Evolutionary conservation across 1,140 invertebrate species (phyloP).

Genomic region (Agrypnia vestita): DNA sequence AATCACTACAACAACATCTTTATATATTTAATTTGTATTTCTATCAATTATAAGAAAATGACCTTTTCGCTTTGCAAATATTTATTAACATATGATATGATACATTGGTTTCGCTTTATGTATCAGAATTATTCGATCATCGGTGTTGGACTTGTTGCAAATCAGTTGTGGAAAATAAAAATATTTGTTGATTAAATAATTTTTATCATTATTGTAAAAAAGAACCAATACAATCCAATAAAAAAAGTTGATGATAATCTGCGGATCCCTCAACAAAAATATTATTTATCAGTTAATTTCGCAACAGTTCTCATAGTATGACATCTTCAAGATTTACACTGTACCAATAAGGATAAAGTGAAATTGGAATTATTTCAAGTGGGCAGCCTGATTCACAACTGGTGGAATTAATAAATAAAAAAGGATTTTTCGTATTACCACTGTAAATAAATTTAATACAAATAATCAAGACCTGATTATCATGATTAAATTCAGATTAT

Average conservation of each 20-base stretch:
- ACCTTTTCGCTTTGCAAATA: too few relatives aligned
- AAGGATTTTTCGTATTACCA: too few relatives aligned
- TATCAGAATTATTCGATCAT: too few relatives aligned
- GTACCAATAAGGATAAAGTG: background rate
- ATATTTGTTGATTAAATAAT: conserved; percentile 20
- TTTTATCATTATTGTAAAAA: conserved; percentile 35
- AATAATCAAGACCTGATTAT: background rate
- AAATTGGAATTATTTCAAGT: conserved; percentile 13
- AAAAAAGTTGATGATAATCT: conserved; percentile 20
- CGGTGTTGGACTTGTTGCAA: too few relatives aligned
- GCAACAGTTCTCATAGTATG: too few relatives aligned
- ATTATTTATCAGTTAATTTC: background rate
- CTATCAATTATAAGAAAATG: too few relatives aligned
- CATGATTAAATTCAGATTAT: too few relatives aligned
- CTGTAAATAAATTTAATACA: background rate
- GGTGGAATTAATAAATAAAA: background rate
- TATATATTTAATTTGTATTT: too few relatives aligned
- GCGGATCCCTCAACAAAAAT: background rate
- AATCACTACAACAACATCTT: too few relatives aligned
- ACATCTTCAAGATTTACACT: background rate
- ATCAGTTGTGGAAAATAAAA: background rate
- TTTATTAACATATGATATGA: too few relatives aligned
- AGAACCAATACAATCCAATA: conserved; percentile 31
- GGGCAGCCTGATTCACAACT: background rate
- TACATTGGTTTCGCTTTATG: too few relatives aligned